These are phyloP conservation scores for Oscheius sp. DNA, from an alignment of 1,140 invertebrate genomes.

Conservation along the genomic window DNA sequence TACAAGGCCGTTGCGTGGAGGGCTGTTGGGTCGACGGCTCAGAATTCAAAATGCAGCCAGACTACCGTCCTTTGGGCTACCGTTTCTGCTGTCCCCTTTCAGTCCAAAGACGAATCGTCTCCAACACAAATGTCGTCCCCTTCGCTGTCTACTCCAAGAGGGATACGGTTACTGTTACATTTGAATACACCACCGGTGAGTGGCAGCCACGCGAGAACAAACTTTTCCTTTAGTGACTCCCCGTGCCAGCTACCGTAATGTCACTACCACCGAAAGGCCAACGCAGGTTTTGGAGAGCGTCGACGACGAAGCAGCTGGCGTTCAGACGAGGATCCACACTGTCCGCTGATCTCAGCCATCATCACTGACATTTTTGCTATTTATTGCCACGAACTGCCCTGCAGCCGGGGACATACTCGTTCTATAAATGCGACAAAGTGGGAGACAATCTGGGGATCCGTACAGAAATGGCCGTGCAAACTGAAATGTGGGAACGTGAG, in stretches of 20 bases:
- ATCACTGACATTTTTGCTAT: too few species aligned
- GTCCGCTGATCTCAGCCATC: too few species aligned
- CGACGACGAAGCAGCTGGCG: neutral
- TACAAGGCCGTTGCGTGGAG: conserved; percentile 24
- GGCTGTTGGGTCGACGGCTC: conserved; percentile 28
- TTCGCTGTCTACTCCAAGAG: conserved; percentile 18
- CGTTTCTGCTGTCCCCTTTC: conserved; percentile 32
- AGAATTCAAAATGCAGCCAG: conserved; percentile 29
- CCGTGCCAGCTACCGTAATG: neutral
- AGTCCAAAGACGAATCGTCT: conserved; percentile 1
- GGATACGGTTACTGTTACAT: neutral
- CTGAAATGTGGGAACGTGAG: too few species aligned
- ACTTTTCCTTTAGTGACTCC: neutral
- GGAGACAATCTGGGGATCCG: too few species aligned
- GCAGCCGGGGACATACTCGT: too few species aligned
- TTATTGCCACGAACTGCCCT: too few species aligned
- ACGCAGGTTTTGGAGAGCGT: neutral
- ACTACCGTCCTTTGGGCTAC: conserved; percentile 28
- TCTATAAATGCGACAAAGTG: too few species aligned
- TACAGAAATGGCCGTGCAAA: too few species aligned
- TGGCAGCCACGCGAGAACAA: neutral
- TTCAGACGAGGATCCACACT: neutral
- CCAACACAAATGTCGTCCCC: conserved; percentile 14
- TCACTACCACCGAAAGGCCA: neutral
- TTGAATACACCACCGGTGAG: conserved; percentile 27